Base-by-base conservation (phyloP, 2,113 vertebrate species). In the Mustela nigripes region DNA sequence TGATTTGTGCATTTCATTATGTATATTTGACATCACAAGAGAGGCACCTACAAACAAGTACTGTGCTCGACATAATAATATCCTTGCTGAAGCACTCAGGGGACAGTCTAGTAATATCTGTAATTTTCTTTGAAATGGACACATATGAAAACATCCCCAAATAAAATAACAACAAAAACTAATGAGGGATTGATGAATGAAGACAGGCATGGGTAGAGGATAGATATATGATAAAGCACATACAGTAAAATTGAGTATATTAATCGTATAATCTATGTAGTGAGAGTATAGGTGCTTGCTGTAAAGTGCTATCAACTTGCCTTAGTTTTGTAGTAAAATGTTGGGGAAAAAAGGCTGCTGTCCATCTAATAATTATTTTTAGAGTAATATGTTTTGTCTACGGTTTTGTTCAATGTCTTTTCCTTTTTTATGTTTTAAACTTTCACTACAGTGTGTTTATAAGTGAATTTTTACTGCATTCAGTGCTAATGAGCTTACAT, bases 81-180 rank as follows among this genome's bases (percentile, higher is more conserved):
- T 33, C 8, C 4, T 93, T 62, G 26, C 39, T 53, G 48, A 58
- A 36, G 16, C 63, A 89, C 91, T 48, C 71, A 73, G 26, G 19
- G 28, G 8, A 12, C 85, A 74, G 21, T 81, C 1, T 67, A 71
- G 16, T 42, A 67, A 81, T 69, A 2, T 31, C 8, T 88, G 4
- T 53, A 88, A 60, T 74, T 91, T 60, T 22, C 73, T 89, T 87
- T 87, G 11, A 91, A 83, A 76, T 58, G 7, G 21, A 89, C n/a
- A 56, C 45, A 42, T 39, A 63, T 2, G 42, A 56, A 79, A 26
- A 33, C 1, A 21, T n/a, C 11, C 36, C 11, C 2, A 87, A 86
- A 88, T 87, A 74, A 92, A 88, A 63, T 39, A 97, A 58, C 22
- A 89, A 73, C 73, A 92, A 63, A 69, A 92, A 74, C 10, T 80